Evolutionary conservation across 2,797 vertebrate genomes (phyloP), one percentile per base, ranked within the genome.

Genomic region (Tangara arthus): DNA sequence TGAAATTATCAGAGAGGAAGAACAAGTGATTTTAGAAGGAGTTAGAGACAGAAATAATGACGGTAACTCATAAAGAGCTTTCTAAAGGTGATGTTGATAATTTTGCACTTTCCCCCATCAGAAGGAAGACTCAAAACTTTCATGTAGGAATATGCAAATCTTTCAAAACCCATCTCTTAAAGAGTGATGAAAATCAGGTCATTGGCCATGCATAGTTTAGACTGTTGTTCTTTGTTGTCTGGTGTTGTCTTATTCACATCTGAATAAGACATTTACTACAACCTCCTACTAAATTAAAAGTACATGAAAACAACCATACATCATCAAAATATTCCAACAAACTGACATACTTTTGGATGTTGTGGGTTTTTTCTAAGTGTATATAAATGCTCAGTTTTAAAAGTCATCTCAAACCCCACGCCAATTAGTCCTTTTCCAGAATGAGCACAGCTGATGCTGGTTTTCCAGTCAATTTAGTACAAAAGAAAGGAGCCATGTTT

Each of bases 381-480:
- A 83, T 3, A 8, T 37, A 77, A 93, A 70, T 26, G 27, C 3
- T 46, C 39, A 37, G 32, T 41, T 84, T 95, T 49, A 66, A 34
- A 69, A 86, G 56, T n/a, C 6, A 16, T 41, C 46, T 83, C 72
- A 87, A 61, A 72, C 17, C 9, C 1, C 55, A 72, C 26, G 46
- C 1, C 2, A 0, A 34, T 56, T 22, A 60, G n/a, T n/a, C 32
- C 56, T 89, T 76, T 63, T 56, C 53, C 55, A 49, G 60, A 83
- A 63, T 0, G 2, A 88, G 41, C 21, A 57, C 57, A 89, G 83
- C 69, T 82, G 30, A 87, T 56, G 61, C 39, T 76, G n/a, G 52
- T 80, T 89, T 96, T 86, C 88, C 75, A 82, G 61, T 56, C 92
- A 84, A 88, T 94, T 80, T 64, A 86, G 57, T 26, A 85, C 69